Conservation (phyloP, 2,113 vertebrate species). For the Himantopus leucocephalus region DNA sequence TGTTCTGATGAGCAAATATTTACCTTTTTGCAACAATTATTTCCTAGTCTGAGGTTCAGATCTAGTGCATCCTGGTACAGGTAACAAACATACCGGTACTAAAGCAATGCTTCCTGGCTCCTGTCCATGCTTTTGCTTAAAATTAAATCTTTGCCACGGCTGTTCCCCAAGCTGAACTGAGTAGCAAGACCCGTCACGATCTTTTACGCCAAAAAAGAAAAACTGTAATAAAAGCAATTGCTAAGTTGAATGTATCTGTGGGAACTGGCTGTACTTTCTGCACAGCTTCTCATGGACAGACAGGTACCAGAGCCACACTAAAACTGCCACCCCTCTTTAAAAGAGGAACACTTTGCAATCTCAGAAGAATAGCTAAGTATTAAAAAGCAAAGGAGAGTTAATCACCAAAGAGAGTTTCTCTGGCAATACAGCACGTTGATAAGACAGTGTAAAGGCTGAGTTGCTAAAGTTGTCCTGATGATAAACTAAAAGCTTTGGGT, state of each 20-base stretch:
- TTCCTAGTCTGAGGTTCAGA: neutral
- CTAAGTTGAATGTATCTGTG: neutral
- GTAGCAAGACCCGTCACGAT: rapidly evolving
- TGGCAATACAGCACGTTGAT: neutral
- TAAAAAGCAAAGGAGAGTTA: neutral
- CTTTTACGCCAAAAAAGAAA: neutral
- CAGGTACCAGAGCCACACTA: neutral
- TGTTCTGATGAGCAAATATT: slow-evolving; percentile 31
- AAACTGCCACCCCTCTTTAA: neutral
- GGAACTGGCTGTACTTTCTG: neutral
- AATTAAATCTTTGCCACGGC: neutral
- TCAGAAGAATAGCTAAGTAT: neutral
- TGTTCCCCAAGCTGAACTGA: neutral
- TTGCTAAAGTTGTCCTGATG: neutral
- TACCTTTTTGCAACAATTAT: neutral
- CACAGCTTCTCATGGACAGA: neutral
- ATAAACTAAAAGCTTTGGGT: neutral
- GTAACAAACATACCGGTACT: neutral
- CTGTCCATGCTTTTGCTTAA: neutral
- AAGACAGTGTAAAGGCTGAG: neutral
- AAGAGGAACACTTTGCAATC: neutral
- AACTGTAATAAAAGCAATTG: neutral
- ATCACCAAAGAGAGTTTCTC: neutral
- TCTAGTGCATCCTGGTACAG: neutral
- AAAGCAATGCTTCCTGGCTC: neutral